Evolutionary conservation across 2,113 vertebrate genomes (phyloP), one percentile per base, ranked within the genome.

Genomic region (Gila orcuttii): DNA sequence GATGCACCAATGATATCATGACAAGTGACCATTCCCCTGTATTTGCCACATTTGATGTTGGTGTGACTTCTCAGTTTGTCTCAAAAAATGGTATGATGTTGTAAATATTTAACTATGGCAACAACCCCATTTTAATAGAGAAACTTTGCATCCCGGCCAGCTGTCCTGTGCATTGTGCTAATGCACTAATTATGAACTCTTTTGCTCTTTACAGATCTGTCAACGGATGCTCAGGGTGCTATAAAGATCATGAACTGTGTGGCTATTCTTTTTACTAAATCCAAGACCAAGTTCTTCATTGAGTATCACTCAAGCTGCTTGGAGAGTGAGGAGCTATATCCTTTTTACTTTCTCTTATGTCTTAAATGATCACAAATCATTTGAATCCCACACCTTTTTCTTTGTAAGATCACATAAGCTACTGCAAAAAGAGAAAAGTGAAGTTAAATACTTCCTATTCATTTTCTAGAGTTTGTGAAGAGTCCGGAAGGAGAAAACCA

Each of bases 1-100:
- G 98, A 25, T 97, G 97, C 90, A 97, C 97, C 80, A 97, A 94
- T 9, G 97, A 99, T 90, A 97, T 99, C 93, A 96, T 94, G 94
- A 99, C 98, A 0, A 99, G 98, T 31, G 98, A 99, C 92, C 98
- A 99, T 93, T 98, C 97, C 15, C 98, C 98, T 0, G 97, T 99
- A 33, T 99, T 99, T 85, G 97, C 97, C 66, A 98, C 97, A 0
- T 99, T 99, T 90, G 97, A 99, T 93, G 97, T 97, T 15, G 98
- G 97, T n/a, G 98, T 99, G 71, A 96, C 97, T 31, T 98, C 97
- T 4, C 98, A 99, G 92, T 99, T 97, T 83, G 97, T 99, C 90
- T 98, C 98, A 78, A 99, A 99, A 90, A 97, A 98, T 0, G 97
- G 98, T 99, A 89, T 0, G 78, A 50, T 39, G 19, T 5, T 36